A percentile compares a stretch with the other conserved stretches of the same genome.
These are phyloP conservation scores for Pseudomyrmex flavicornis DNA, from an alignment of 1,140 invertebrate species.

Conservation along the genomic window DNA sequence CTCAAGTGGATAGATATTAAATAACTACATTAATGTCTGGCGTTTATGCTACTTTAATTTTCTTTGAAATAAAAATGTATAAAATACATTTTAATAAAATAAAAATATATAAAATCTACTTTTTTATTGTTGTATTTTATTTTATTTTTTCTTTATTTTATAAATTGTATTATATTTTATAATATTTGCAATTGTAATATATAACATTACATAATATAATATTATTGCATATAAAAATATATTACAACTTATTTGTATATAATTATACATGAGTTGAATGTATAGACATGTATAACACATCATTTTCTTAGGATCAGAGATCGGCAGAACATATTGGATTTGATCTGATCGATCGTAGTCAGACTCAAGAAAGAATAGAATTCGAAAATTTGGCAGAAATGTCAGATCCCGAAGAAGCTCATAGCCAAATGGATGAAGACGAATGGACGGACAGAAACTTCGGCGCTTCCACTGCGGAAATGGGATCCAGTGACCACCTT, in stretches of 20 bases:
- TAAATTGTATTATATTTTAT: no score
- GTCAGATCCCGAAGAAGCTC: constrained; percentile 90
- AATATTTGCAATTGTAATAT: no score
- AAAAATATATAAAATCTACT: no score
- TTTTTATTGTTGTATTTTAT: no score
- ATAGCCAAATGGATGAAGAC: constrained; percentile 95
- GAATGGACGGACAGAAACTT: constrained; percentile 97
- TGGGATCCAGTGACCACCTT: constrained; percentile 90
- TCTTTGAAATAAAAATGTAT: constrained; percentile 3
- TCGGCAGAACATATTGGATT: constrained; percentile 85
- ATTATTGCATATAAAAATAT: no score
- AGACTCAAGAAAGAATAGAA: constrained; percentile 94
- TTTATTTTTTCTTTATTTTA: no score
- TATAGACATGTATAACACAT: constrained; percentile 2
- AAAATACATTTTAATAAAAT: neutral
- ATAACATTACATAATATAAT: no score
- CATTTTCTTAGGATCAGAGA: constrained; percentile 72
- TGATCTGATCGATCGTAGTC: constrained; percentile 87
- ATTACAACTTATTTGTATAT: no score
- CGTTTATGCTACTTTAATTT: no score
- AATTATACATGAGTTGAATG: neutral
- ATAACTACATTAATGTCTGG: no score
- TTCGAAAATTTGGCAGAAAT: constrained; percentile 88
- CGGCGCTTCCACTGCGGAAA: constrained; percentile 90
- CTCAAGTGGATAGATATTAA: no score